These are phyloP conservation scores for Sebastes steindachneri DNA, from an alignment of 2,797 vertebrate species.

Conservation along the genomic window DNA sequence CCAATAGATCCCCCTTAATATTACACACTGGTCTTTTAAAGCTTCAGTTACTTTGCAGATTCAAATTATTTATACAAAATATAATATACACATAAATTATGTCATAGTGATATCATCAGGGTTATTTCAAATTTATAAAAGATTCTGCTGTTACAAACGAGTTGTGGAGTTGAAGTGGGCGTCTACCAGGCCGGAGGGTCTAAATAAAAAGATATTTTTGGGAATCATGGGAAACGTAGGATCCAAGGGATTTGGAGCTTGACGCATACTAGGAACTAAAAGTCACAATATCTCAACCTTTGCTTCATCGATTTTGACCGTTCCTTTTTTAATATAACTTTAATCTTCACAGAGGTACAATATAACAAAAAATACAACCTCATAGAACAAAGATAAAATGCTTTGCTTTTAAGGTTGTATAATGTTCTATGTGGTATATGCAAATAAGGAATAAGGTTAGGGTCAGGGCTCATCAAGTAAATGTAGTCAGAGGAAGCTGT, in stretches of 20 bases:
- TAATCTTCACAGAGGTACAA: background rate
- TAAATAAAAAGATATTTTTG: background rate
- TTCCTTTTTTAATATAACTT: background rate
- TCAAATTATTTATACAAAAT: background rate
- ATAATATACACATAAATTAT: background rate
- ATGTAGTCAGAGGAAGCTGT: slow-evolving; percentile 3
- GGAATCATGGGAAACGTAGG: background rate
- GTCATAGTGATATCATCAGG: background rate
- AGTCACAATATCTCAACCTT: background rate
- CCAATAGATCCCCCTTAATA: too few species aligned
- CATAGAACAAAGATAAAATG: background rate
- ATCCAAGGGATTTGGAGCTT: background rate
- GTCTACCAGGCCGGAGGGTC: background rate
- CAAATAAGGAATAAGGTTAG: background rate
- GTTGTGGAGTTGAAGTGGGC: rapidly evolving
- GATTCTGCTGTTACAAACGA: background rate
- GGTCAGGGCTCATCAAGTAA: slow-evolving; percentile 12
- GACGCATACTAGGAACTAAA: background rate
- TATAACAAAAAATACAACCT: background rate
- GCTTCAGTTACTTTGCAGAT: background rate
- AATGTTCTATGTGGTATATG: background rate
- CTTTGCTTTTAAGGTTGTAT: background rate
- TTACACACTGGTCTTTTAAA: too few species aligned
- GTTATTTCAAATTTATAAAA: background rate
- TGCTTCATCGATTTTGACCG: background rate